Percentiles rank a stretch among this genome's conserved stretches.
phyloP scores from a whole-genome alignment of 2,797 vertebrate genomes.

The Craterocephalus amniculus region DNA sequence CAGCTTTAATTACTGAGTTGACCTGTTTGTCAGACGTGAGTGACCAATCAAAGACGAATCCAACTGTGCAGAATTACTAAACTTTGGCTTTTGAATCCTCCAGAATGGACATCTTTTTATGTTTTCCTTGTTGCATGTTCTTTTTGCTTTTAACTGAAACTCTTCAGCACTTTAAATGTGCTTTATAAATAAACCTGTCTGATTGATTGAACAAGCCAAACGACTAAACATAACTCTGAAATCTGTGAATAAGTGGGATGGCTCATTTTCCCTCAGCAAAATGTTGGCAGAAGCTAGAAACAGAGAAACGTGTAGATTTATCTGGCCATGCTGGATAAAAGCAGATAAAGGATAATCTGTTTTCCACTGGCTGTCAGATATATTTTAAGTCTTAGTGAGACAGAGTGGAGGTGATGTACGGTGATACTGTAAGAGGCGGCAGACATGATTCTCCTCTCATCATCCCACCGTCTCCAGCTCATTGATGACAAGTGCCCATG shows the following conservation, averaged over 20 bases:
- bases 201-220: not conserved
- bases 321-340: not conserved
- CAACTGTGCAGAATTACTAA: too few relatives aligned
- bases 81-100: too few relatives aligned
- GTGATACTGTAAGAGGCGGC: conserved; percentile 7
- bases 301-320: not conserved
- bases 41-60: too few relatives aligned
- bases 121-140: too few relatives aligned
- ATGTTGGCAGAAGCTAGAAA: not conserved
- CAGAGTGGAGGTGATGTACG: conserved; percentile 6
- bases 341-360: conserved; percentile 14
- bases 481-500: conserved; percentile 48
- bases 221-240: not conserved
- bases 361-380: not conserved
- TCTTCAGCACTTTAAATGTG: too few relatives aligned
- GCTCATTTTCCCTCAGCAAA: not conserved
- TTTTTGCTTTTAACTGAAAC: too few relatives aligned
- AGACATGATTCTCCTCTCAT: conserved; percentile 34
- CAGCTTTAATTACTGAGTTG: too few relatives aligned
- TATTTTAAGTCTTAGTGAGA: conserved; percentile 6
- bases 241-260: not conserved
- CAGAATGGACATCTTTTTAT: too few relatives aligned
- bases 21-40: too few relatives aligned
- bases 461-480: conserved; percentile 25
- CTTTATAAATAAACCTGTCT: not conserved